phyloP scores from a whole-genome alignment of 2,888 invertebrate species.

The Apamea epomidion region DNA sequence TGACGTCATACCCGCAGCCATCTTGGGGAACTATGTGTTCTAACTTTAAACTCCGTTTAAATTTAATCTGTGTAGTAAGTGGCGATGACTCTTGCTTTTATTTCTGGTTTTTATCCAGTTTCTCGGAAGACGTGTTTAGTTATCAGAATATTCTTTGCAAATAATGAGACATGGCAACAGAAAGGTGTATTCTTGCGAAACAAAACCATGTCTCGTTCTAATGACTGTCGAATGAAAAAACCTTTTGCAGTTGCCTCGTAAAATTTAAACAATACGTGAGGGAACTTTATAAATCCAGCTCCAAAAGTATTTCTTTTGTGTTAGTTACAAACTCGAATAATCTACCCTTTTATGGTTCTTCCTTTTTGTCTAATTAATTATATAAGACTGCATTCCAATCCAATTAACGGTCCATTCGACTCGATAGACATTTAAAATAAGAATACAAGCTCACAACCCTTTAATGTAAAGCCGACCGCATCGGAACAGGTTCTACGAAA shows the following conservation, averaged over 20 bases:
- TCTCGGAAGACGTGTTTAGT: constrained; percentile 16
- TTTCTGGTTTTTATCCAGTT: constrained; percentile 33
- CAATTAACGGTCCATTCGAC: constrained; percentile 69
- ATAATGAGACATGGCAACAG: constrained; percentile 31
- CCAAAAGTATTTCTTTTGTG: constrained; percentile 35
- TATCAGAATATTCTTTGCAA: constrained; percentile 23
- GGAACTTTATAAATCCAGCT: constrained; percentile 32
- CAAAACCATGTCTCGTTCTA: constrained; percentile 46
- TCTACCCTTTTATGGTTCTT: constrained; percentile 41
- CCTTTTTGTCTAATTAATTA: constrained; percentile 48
- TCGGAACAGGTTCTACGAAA: constrained; percentile 76
- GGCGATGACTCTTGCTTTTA: constrained; percentile 34
- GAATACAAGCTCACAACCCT: constrained; percentile 63
- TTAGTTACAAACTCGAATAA: constrained; percentile 45
- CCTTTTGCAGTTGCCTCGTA: constrained; percentile 27
- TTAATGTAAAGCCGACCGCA: constrained; percentile 68
- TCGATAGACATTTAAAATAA: constrained; percentile 67
- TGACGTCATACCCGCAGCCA: constrained; percentile 78
- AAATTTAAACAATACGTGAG: constrained; percentile 38
- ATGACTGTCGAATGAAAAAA: constrained; percentile 34
- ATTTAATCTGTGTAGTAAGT: constrained; percentile 58
- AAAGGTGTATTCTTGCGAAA: constrained; percentile 32
- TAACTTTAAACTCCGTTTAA: constrained; percentile 56
- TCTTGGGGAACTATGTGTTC: constrained; percentile 69
- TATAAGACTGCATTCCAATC: constrained; percentile 67